phyloP scores from a whole-genome alignment of 2,113 vertebrate genomes.

The Nothocercus julius region DNA sequence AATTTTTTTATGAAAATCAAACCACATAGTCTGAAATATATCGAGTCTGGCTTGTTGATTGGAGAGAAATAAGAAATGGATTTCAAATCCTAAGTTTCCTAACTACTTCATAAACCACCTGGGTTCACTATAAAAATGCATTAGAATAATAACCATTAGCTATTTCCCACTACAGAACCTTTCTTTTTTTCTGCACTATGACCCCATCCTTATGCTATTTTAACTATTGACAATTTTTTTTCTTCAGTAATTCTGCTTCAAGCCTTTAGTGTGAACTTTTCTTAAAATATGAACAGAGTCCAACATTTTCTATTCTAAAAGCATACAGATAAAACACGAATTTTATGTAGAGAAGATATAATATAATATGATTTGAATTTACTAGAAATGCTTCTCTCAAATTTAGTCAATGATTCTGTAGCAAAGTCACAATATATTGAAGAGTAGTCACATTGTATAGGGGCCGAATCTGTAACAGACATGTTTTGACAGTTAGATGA shows the following conservation, averaged over 20 bases:
- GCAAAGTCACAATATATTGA: neutral
- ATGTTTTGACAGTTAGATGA: neutral
- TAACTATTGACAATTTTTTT: neutral
- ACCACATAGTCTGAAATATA: neutral
- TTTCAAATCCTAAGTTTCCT: neutral
- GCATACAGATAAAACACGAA: neutral
- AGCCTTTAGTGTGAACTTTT: neutral
- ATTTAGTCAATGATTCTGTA: neutral
- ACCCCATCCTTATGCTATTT: neutral
- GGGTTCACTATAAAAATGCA: neutral
- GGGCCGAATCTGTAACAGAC: neutral
- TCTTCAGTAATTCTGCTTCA: neutral
- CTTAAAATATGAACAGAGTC: neutral
- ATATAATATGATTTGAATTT: neutral
- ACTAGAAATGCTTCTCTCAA: accelerated
- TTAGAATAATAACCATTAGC: neutral
- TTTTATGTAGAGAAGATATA: neutral
- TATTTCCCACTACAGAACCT: neutral
- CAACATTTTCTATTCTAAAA: neutral
- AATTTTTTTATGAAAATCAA: constrained; percentile 12
- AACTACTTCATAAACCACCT: neutral
- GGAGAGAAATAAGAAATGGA: neutral
- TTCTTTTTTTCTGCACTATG: neutral
- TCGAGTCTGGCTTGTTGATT: neutral
- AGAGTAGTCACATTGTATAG: neutral